Percentiles rank a stretch among this genome's conserved stretches.
Evolutionary conservation across 2,888 invertebrate genomes (phyloP).

Genomic region (Nephrotoma appendiculata): DNA sequence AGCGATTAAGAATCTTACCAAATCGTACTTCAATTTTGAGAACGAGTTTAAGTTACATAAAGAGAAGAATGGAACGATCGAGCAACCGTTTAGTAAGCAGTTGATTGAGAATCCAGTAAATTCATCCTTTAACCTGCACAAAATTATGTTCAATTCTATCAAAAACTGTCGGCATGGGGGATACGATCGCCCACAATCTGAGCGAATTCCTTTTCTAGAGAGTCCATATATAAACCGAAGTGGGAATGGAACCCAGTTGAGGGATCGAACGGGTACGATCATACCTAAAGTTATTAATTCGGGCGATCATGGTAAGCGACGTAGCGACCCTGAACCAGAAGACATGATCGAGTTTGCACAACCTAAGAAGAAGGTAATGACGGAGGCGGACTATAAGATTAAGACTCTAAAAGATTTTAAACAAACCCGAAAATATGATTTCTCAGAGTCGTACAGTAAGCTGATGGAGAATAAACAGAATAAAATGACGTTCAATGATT

Average conservation of each 20-base stretch:
- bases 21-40: constrained; percentile 23
- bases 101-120: not conserved
- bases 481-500: not conserved
- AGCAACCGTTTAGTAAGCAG: constrained; percentile 20
- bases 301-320: not conserved
- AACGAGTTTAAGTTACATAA: constrained; percentile 9
- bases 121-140: not conserved
- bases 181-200: constrained; percentile 17
- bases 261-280: not conserved
- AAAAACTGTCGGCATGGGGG: not conserved
- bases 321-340: not conserved
- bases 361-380: not conserved
- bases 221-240: not conserved
- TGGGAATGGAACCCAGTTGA: not conserved
- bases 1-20: constrained; percentile 23
- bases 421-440: not conserved
- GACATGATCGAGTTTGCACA: not conserved
- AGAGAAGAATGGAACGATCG: constrained; percentile 6
- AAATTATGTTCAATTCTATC: not conserved
- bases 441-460: constrained; percentile 19
- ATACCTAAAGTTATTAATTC: not conserved
- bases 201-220: not conserved
- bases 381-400: not conserved
- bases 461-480: constrained; percentile 18
- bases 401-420: not conserved